These are phyloP conservation scores for Habroteleia sp. DNA, from an alignment of 2,888 invertebrate genomes.

Conservation along the genomic window DNA sequence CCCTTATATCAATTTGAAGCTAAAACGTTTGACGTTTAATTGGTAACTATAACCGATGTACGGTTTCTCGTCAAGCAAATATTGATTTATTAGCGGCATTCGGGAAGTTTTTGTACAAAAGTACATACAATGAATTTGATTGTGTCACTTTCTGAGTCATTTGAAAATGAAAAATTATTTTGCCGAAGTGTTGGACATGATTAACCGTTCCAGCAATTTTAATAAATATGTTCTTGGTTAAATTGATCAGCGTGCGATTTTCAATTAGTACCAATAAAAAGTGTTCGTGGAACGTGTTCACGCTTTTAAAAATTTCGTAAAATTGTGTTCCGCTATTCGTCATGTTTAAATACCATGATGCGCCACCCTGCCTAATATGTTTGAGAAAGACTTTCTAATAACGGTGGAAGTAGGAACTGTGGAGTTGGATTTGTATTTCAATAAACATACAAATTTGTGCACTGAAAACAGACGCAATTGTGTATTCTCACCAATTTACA, in stretches of 20 bases:
- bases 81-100: constrained; percentile 34
- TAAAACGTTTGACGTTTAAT: constrained; percentile 24
- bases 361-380: constrained; percentile 4
- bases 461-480: too few relatives aligned
- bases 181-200: not conserved
- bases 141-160: constrained; percentile 1
- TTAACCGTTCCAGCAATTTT: not conserved
- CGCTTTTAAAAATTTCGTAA: constrained; percentile 31
- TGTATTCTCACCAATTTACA: too few relatives aligned
- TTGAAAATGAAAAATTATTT: not conserved
- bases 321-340: constrained; percentile 37
- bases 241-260: constrained; percentile 6
- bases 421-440: constrained; percentile 1
- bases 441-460: constrained; percentile 9
- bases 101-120: constrained; percentile 20
- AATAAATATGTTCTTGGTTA: constrained; percentile 3
- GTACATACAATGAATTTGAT: constrained; percentile 14
- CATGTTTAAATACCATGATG: constrained; percentile 22
- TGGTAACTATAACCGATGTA: constrained; percentile 20
- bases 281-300: constrained; percentile 17
- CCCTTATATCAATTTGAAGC: constrained; percentile 2
- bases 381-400: constrained; percentile 43
- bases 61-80: constrained; percentile 33
- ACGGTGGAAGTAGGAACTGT: constrained; percentile 12
- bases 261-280: not conserved